These are phyloP conservation scores for Podarcis muralis DNA, from an alignment of 2,113 vertebrate genomes.

Conservation along the genomic window DNA sequence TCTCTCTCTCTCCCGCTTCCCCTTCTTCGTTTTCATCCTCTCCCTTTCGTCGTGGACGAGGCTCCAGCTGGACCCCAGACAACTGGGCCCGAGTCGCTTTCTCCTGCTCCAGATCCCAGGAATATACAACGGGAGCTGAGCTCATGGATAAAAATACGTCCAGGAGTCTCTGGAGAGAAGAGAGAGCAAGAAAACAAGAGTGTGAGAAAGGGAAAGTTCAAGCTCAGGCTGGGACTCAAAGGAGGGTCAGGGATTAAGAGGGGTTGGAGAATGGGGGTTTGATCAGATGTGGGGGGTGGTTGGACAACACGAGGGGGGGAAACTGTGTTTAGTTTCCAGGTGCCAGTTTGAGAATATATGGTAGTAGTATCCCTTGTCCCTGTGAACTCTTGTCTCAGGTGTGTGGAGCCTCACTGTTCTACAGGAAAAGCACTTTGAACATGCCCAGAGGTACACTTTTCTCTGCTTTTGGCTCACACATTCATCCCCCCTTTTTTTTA, in stretches of 20 bases:
- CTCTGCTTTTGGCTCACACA: background rate
- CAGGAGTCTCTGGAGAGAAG: background rate
- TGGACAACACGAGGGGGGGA: background rate
- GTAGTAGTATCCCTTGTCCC: background rate
- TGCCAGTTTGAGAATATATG: background rate
- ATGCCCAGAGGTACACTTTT: background rate
- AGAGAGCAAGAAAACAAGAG: constrained; percentile 18
- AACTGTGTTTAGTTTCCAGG: background rate
- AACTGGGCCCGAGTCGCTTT: background rate
- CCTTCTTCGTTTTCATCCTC: background rate
- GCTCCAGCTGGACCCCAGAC: constrained; percentile 25
- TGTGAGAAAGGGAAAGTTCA: background rate
- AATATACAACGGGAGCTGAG: constrained; percentile 40
- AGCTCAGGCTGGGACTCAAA: constrained; percentile 5
- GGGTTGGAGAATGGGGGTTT: too few species aligned
- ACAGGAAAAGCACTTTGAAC: background rate
- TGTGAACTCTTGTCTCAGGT: background rate
- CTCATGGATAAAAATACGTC: constrained; percentile 40
- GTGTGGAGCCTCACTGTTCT: background rate
- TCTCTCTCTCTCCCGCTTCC: background rate
- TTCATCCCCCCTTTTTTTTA: background rate
- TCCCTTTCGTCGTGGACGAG: background rate
- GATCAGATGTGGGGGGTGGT: background rate
- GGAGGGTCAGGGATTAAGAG: constrained; percentile 16
- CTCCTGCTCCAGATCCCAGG: constrained; percentile 21